Evolutionary conservation across 2,888 invertebrate species (phyloP).

Genomic region (Prenolepis imparis): DNA sequence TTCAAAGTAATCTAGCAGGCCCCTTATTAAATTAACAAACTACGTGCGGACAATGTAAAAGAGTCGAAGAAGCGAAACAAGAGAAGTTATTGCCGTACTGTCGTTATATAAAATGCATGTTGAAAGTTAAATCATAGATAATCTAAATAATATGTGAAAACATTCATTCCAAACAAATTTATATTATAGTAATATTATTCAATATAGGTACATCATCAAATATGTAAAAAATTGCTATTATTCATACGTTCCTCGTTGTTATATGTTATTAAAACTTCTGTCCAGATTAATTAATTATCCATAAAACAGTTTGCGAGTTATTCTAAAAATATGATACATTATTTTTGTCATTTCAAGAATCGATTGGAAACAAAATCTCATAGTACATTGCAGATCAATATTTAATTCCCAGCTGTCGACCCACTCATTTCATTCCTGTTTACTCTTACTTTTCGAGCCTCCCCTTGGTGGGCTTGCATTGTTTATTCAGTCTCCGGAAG

Average conservation of each 20-base stretch:
- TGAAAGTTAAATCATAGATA: background rate
- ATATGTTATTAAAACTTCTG: constrained; percentile 3
- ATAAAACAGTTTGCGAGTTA: background rate
- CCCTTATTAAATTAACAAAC: background rate
- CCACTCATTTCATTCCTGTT: constrained; percentile 47
- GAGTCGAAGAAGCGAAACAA: background rate
- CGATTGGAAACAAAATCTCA: constrained; percentile 11
- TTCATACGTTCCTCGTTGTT: background rate
- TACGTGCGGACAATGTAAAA: background rate
- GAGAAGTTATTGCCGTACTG: background rate
- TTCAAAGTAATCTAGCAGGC: constrained; percentile 1
- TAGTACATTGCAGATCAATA: constrained; percentile 7
- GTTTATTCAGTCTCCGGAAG: constrained; percentile 72
- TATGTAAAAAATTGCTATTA: constrained; percentile 11
- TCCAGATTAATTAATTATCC: background rate
- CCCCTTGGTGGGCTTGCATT: constrained; percentile 55
- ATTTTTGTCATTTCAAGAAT: constrained; percentile 5
- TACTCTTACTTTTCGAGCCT: constrained; percentile 33
- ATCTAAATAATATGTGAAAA: background rate
- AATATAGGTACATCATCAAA: background rate
- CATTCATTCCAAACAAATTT: constrained; percentile 2
- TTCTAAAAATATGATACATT: constrained; percentile 4
- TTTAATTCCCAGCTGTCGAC: constrained; percentile 28
- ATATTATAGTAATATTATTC: background rate
- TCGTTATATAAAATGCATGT: background rate